Base-by-base conservation (phyloP, 2,888 invertebrate species). In the Eumerus sabulonum region DNA sequence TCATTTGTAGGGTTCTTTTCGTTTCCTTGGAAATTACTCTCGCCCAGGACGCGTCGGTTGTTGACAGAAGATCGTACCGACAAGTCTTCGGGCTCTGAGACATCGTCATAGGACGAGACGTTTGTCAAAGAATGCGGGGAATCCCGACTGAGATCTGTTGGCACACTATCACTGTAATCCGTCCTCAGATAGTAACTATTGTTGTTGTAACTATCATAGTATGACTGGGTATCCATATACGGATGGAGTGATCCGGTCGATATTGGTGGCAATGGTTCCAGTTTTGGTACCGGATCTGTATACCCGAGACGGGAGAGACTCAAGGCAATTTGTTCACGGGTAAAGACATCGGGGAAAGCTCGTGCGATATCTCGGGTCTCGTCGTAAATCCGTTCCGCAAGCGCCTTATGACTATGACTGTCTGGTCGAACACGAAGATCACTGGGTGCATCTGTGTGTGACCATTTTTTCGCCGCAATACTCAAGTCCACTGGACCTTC, bases 401-500 rank as follows among this genome's bases (percentile, higher is more conserved):
- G 68, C n/a, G 86, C 84, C 54, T 87, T 86, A 60, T 62, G 63
- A 47, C 50, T 2, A n/a, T 36, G 50, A 17, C 45, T 11, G 4
- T 45, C 9, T 2, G 79, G 11, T 12, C 51, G 40, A 18, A 27
- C 54, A 48, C 40, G 38, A 54, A 71, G 48, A 13, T 77, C 68
- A 47, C 47, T 57, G 2, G 77, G 13, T 11, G 44, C 35, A 0
- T 62, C 47, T 2, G 40, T 12, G 9, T 64, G 35, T 40, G 40
- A 66, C 81, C 81, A 81, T 12, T 76, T 81, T 2, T 27, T 83
- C 1, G 85, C 67, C 2, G 85, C 83, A 0, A 86, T 63, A 48
- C 87, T 87, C 0, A 87, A 84, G 81, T 87, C 87, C 19, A 87
- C 87, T 51, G 87, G 87, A 44, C 87, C 87, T 76, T 87, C 87